Percentiles rank a stretch among this genome's conserved stretches.
phyloP scores from a whole-genome alignment of 2,888 invertebrate genomes.

The Clostera curtula region DNA sequence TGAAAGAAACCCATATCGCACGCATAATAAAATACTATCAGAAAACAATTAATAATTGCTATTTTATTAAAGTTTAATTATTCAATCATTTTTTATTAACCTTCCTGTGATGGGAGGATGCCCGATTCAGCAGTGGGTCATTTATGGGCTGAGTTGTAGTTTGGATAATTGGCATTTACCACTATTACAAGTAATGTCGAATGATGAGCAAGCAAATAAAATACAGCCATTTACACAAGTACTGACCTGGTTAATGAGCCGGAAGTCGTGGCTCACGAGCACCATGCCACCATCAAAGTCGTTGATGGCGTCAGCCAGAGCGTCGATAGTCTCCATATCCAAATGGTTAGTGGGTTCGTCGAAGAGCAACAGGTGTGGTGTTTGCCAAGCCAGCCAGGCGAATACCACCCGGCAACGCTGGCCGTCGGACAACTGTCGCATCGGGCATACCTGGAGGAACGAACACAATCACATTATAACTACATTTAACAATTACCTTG shows the following conservation, averaged over 20 bases:
- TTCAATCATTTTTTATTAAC: no score
- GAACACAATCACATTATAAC: no score
- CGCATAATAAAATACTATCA: no score
- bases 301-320: conserved; percentile 97
- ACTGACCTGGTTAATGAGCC: conserved; percentile 96
- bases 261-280: conserved; percentile 99
- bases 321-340: conserved; percentile 99
- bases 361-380: conserved; percentile 92
- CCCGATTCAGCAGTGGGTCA: no score
- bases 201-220: background rate
- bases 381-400: conserved; percentile 98
- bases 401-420: conserved; percentile 99
- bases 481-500: no score
- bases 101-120: no score
- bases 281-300: conserved; percentile 99
- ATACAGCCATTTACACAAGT: background rate
- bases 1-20: no score
- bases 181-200: no score
- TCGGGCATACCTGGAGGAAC: conserved; percentile 90
- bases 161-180: no score
- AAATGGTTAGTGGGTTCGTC: conserved; percentile 94
- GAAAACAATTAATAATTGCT: no score
- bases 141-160: no score
- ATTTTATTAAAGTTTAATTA: no score
- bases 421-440: conserved; percentile 96